These are phyloP conservation scores for Rhaphigaster nebulosa DNA, from an alignment of 2,888 invertebrate genomes.

Conservation along the genomic window DNA sequence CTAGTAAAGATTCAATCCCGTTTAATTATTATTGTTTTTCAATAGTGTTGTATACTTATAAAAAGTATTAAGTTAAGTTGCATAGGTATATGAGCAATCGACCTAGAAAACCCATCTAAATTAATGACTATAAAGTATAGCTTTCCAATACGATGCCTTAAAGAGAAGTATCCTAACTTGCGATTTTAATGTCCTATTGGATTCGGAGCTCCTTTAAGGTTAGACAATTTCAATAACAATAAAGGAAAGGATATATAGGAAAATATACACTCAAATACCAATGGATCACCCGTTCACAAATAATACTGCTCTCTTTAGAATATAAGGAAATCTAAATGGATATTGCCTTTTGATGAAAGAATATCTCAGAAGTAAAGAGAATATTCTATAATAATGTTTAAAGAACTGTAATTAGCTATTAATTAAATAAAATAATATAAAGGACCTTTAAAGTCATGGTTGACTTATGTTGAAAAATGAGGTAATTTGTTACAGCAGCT, in stretches of 20 bases:
- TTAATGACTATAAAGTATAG: neutral
- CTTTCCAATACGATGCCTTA: neutral
- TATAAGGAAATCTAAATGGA: neutral
- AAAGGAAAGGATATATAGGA: neutral
- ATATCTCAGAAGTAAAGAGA: neutral
- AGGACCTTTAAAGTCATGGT: neutral
- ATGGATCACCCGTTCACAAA: neutral
- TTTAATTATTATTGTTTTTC: too few relatives aligned
- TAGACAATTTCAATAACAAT: slow-evolving; percentile 34
- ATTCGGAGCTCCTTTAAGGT: neutral
- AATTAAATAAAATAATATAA: neutral
- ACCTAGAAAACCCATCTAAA: neutral
- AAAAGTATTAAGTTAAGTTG: neutral
- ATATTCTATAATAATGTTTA: neutral
- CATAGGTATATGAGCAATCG: neutral
- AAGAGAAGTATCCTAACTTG: neutral
- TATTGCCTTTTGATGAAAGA: neutral
- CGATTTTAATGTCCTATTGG: slow-evolving; percentile 4
- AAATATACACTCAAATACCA: neutral
- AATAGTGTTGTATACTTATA: too few relatives aligned
- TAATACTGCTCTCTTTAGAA: neutral
- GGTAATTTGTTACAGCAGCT: neutral
- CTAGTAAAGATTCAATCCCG: too few relatives aligned
- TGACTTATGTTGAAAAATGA: slow-evolving; percentile 12
- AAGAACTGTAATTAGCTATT: neutral